Percentiles rank a stretch among this genome's conserved stretches.
Conservation (phyloP, 2,113 vertebrate genomes). For the Chrysemys picta region DNA sequence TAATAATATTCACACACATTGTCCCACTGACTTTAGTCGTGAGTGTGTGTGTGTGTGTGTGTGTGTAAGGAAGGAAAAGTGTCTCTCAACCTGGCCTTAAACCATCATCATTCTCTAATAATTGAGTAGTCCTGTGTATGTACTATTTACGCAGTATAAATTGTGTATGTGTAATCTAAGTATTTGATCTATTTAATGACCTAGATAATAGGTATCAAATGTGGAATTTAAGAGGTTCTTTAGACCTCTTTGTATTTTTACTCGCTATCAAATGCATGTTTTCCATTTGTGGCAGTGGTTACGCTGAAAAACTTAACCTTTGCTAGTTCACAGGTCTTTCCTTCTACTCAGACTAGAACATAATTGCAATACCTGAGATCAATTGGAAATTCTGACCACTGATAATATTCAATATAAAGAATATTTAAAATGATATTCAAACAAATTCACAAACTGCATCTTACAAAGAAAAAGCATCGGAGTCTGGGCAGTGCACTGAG, state of each 20-base stretch:
- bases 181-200: neutral
- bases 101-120: neutral
- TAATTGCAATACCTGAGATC: neutral
- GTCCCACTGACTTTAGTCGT: neutral
- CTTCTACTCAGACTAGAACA: neutral
- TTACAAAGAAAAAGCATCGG: neutral
- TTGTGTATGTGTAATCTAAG: neutral
- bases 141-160: neutral
- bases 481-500: neutral
- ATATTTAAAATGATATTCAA: neutral
- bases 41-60: neutral
- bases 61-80: neutral
- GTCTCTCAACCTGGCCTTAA: neutral
- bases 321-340: neutral
- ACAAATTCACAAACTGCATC: neutral
- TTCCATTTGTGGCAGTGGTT: neutral
- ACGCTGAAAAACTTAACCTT: neutral
- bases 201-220: neutral
- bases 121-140: neutral
- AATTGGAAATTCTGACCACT: neutral
- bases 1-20: conserved; percentile 9
- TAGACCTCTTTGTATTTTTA: neutral
- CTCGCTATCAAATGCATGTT: neutral
- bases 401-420: neutral
- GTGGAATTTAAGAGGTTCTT: neutral